Evolutionary conservation across 2,888 invertebrate genomes (phyloP).

Genomic region (Aporophyla nigra): DNA sequence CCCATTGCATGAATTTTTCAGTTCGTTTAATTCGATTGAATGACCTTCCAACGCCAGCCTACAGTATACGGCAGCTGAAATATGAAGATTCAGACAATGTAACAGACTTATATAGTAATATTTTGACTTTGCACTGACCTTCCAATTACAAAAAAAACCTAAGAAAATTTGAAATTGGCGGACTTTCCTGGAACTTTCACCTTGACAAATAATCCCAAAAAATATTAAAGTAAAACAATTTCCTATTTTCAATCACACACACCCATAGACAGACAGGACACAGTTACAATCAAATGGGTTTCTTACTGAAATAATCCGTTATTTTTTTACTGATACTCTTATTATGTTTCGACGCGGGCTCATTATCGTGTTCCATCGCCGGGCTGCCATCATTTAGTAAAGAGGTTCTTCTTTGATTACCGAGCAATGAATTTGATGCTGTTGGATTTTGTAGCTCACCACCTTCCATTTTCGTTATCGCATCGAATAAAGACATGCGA

Average conservation of each 20-base stretch:
- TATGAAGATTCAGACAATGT: no score
- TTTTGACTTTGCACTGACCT: no score
- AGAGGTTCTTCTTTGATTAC: constrained; percentile 57
- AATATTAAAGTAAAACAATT: constrained; percentile 1
- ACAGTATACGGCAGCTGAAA: no score
- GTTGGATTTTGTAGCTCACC: constrained; percentile 68
- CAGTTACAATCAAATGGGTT: constrained; percentile 70
- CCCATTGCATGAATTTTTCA: no score
- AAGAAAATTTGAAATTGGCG: no score
- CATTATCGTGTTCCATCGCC: constrained; percentile 66
- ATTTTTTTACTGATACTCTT: constrained; percentile 83
- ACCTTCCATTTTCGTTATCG: constrained; percentile 54
- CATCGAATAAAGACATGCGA: constrained; percentile 58
- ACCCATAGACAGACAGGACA: not conserved
- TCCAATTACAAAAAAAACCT: no score
- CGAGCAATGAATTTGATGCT: constrained; percentile 69
- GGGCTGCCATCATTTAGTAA: constrained; percentile 45
- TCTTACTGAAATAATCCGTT: constrained; percentile 86
- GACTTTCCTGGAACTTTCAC: not conserved
- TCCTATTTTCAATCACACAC: constrained; percentile 26
- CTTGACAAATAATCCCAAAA: not conserved
- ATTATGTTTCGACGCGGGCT: constrained; percentile 76
- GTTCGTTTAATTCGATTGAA: no score
- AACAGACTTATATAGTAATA: no score
- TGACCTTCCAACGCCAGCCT: no score